These are phyloP conservation scores for Prionailurus viverrinus DNA, from an alignment of 2,113 vertebrate species.

Conservation along the genomic window DNA sequence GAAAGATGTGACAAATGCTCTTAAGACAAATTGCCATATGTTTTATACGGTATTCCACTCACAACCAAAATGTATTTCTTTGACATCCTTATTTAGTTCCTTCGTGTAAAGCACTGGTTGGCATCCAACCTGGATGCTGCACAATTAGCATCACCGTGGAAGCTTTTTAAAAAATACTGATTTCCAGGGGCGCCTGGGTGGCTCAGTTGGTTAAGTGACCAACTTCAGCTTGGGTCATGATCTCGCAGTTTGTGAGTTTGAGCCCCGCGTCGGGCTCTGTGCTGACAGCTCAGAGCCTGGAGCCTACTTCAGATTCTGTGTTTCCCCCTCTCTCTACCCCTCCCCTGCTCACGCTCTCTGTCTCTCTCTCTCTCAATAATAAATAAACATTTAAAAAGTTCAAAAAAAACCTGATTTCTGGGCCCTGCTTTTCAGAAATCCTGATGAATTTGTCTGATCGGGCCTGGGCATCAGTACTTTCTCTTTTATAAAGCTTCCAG, in stretches of 20 bases:
- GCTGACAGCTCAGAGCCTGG: too few species aligned
- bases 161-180: not conserved
- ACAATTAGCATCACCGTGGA: not conserved
- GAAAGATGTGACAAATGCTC: not conserved
- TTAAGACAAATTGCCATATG: not conserved
- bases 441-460: conserved; percentile 17
- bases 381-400: too few species aligned
- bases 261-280: too few species aligned
- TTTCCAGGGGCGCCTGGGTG: not conserved
- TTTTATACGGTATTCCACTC: not conserved
- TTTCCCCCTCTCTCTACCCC: too few species aligned
- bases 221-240: too few species aligned
- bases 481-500: not conserved
- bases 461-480: not conserved
- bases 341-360: too few species aligned
- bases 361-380: too few species aligned
- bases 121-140: not conserved
- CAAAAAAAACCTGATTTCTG: not conserved
- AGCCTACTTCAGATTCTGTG: too few species aligned
- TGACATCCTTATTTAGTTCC: not conserved
- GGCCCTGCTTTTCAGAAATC: not conserved
- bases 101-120: not conserved
- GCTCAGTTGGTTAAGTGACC: too few species aligned
- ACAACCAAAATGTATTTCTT: not conserved
- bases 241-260: too few species aligned